Conservation (phyloP, 2,113 vertebrate genomes). For the Rhinolophus ferrumequinum region DNA sequence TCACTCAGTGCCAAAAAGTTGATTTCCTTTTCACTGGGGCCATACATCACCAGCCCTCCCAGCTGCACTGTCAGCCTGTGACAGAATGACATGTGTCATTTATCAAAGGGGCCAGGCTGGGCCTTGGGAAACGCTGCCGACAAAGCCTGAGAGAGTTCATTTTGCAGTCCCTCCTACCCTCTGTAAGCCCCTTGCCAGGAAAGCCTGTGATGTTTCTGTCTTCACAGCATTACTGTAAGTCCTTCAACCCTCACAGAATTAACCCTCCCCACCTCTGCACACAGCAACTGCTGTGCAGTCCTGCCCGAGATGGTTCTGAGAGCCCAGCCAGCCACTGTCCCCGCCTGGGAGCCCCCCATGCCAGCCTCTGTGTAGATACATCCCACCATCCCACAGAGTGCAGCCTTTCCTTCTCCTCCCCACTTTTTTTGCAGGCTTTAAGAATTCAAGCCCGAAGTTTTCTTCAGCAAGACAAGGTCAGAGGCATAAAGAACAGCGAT, state of each 20-base stretch:
- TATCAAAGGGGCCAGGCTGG: constrained; percentile 99
- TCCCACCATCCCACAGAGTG: not conserved
- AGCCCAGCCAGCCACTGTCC: constrained; percentile 12
- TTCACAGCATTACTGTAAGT: constrained; percentile 91
- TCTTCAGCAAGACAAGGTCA: constrained; percentile 74
- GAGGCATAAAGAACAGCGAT: constrained; percentile 65
- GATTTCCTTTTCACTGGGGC: constrained; percentile 99
- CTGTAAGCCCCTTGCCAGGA: constrained; percentile 94
- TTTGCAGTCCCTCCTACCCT: constrained; percentile 94
- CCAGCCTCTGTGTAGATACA: fast-evolving
- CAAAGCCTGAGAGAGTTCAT: constrained; percentile 99
- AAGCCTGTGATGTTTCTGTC: constrained; percentile 95
- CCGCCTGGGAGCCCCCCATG: fast-evolving
- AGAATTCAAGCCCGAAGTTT: constrained; percentile 67
- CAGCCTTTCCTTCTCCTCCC: not conserved
- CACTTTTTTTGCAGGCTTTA: not conserved
- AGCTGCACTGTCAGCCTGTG: constrained; percentile 99
- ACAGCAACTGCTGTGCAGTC: not conserved
- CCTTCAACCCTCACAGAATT: constrained; percentile 87
- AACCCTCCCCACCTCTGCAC: constrained; percentile 83
- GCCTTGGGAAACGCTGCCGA: constrained; percentile 99
- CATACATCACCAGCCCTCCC: constrained; percentile 99
- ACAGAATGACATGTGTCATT: constrained; percentile 99
- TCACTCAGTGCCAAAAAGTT: constrained; percentile 97
- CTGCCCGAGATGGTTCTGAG: fast-evolving